These are phyloP conservation scores for Crotalus tigris DNA, from an alignment of 2,113 vertebrate species.

Conservation along the genomic window DNA sequence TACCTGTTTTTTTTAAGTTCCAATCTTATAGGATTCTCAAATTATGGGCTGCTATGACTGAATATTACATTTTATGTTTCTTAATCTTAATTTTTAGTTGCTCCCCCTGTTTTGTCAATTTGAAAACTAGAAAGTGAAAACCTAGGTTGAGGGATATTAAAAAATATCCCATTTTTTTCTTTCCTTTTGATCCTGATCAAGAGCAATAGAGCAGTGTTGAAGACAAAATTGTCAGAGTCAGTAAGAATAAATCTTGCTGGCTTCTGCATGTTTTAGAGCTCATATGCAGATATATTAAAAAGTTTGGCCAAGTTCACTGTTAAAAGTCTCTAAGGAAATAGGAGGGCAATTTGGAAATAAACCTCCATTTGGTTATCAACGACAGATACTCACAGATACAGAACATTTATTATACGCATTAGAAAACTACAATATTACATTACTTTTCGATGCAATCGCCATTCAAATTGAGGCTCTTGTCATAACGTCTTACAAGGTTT, in stretches of 20 bases:
- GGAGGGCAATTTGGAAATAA: too few relatives aligned
- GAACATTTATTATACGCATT: too few relatives aligned
- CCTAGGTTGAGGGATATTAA: too few relatives aligned
- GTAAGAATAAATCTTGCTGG: background rate
- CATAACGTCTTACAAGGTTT: too few relatives aligned
- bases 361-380: too few relatives aligned
- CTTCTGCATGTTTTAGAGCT: background rate
- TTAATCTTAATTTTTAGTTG: background rate
- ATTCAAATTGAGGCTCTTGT: too few relatives aligned
- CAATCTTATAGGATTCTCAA: background rate
- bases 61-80: background rate
- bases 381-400: too few relatives aligned
- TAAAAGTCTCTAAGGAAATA: background rate
- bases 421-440: too few relatives aligned
- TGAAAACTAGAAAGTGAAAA: background rate
- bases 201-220: background rate
- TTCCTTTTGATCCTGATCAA: background rate
- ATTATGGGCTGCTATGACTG: background rate
- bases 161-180: background rate
- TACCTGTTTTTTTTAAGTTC: background rate
- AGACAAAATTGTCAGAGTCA: background rate
- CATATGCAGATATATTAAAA: background rate
- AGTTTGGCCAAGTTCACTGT: background rate
- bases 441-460: too few relatives aligned
- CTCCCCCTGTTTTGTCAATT: background rate